Evolutionary conservation across 2,797 vertebrate genomes (phyloP).

Genomic region (Notolabrus celidotus): DNA sequence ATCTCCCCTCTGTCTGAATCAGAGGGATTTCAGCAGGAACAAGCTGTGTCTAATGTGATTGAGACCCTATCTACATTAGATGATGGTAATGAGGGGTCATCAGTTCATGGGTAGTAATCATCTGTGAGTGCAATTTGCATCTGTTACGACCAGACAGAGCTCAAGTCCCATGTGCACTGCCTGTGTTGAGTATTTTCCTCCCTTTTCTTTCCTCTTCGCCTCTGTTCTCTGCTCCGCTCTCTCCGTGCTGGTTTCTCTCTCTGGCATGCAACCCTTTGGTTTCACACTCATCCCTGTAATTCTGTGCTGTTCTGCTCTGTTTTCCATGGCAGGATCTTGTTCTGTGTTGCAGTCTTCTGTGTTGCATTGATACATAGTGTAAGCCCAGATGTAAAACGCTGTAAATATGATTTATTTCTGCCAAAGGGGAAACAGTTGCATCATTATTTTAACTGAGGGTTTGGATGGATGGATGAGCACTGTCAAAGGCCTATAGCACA

Average conservation of each 20-base stretch:
- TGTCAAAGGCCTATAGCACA: background rate
- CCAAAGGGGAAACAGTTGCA: background rate
- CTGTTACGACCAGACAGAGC: background rate
- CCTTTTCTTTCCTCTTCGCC: background rate
- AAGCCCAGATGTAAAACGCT: background rate
- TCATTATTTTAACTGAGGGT: background rate
- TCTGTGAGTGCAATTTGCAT: constrained; percentile 37
- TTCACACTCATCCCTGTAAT: background rate
- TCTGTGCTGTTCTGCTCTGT: constrained; percentile 7
- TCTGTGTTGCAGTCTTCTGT: constrained; percentile 4
- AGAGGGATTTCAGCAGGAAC: constrained; percentile 25
- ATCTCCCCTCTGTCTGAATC: constrained; percentile 18
- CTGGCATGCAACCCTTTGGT: constrained; percentile 2
- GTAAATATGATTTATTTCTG: constrained; percentile 10
- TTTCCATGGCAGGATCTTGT: background rate
- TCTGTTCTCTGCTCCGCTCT: background rate
- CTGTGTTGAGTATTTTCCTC: background rate
- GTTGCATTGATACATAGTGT: background rate
- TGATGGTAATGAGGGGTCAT: constrained; percentile 41
- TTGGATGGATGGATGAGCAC: background rate
- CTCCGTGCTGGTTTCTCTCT: constrained; percentile 7
- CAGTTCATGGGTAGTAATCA: constrained; percentile 34
- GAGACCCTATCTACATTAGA: constrained; percentile 24
- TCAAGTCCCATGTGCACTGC: background rate
- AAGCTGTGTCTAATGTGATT: constrained; percentile 29